phyloP scores from a whole-genome alignment of 2,888 invertebrate species.

The Rambutsinella grinnellia region DNA sequence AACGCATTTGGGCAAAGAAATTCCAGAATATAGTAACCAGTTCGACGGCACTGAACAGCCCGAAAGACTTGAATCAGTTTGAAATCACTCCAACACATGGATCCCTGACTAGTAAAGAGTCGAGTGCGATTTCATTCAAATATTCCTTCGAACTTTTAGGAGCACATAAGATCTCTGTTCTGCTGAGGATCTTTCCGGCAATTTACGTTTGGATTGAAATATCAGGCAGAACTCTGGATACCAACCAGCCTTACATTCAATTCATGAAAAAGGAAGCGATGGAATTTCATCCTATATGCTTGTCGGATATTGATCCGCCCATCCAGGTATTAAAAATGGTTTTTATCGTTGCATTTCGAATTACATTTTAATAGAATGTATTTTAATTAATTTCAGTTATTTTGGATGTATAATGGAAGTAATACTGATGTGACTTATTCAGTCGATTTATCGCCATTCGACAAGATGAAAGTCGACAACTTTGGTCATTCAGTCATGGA shows the following conservation, averaged over 20 bases:
- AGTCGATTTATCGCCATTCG: slow-evolving; percentile 57
- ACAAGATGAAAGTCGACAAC: slow-evolving; percentile 55
- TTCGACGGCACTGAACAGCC: slow-evolving; percentile 13
- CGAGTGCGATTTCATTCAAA: slow-evolving; percentile 47
- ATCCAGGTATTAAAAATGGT: no score
- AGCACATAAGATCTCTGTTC: slow-evolving; percentile 47
- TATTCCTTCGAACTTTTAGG: slow-evolving; percentile 44
- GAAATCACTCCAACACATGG: slow-evolving; percentile 44
- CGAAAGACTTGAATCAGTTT: slow-evolving; percentile 18
- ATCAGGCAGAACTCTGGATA: slow-evolving; percentile 40
- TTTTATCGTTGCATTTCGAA: background rate
- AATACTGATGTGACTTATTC: slow-evolving; percentile 44
- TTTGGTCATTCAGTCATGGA: slow-evolving; percentile 59
- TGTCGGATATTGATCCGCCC: slow-evolving; percentile 61
- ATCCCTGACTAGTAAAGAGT: slow-evolving; percentile 38
- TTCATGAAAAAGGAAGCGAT: slow-evolving; percentile 48
- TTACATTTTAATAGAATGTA: background rate
- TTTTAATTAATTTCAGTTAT: slow-evolving; percentile 21
- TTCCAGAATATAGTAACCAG: slow-evolving; percentile 8
- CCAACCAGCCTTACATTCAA: slow-evolving; percentile 47
- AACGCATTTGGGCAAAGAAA: slow-evolving; percentile 44
- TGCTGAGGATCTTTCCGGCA: slow-evolving; percentile 59
- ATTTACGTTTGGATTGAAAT: slow-evolving; percentile 63
- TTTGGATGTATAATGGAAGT: slow-evolving; percentile 63
- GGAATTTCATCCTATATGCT: slow-evolving; percentile 53